phyloP scores from a whole-genome alignment of 2,797 vertebrate genomes.

The Enteromius radiatus region DNA sequence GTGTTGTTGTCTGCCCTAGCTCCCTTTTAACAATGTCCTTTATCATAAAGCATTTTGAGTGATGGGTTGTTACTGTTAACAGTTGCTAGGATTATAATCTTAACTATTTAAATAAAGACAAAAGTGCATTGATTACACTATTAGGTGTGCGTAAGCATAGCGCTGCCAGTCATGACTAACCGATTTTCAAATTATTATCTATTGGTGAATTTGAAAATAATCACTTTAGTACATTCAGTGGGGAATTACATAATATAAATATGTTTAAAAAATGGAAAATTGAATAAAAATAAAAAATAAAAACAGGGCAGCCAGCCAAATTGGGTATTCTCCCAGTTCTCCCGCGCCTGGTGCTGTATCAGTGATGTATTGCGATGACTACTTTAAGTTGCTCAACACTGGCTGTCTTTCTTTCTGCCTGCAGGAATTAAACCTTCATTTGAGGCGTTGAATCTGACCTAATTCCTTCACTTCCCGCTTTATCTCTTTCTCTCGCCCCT shows the following conservation, averaged over 20 bases:
- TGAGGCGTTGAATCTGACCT: neutral
- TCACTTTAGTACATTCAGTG: neutral
- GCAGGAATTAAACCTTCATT: slow-evolving; percentile 9
- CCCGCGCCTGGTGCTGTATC: neutral
- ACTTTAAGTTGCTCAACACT: neutral
- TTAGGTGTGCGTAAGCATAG: no score
- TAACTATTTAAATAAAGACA: neutral
- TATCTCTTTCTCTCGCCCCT: slow-evolving; percentile 8
- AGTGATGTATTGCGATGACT: neutral
- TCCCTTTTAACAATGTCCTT: neutral
- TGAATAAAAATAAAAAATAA: neutral
- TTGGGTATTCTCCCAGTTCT: neutral
- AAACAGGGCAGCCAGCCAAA: neutral
- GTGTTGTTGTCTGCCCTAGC: neutral
- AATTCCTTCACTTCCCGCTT: neutral
- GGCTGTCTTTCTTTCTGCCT: neutral
- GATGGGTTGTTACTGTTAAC: neutral
- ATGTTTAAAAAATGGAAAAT: no score
- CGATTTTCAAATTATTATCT: neutral
- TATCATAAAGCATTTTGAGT: neutral
- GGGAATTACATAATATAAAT: neutral
- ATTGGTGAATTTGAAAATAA: neutral
- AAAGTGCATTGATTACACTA: neutral
- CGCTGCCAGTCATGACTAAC: neutral
- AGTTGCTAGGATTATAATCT: neutral